Evolutionary conservation across 2,888 invertebrate genomes (phyloP).

Genomic region (Punctoribates punctum): DNA sequence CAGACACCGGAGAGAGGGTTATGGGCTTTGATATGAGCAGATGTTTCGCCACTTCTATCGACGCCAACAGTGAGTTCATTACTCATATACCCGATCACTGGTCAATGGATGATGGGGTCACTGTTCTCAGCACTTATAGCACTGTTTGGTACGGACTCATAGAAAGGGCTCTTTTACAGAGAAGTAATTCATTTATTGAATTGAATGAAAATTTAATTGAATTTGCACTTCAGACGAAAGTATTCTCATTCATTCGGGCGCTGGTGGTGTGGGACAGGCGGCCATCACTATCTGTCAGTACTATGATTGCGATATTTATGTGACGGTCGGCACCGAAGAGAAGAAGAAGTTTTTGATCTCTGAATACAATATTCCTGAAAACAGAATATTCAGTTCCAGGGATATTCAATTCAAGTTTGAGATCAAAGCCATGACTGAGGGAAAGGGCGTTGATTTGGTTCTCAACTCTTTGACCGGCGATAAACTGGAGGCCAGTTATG

Average conservation of each 20-base stretch:
- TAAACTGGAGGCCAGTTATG: slow-evolving; percentile 79
- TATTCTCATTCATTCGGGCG: slow-evolving; percentile 87
- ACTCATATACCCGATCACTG: slow-evolving; percentile 70
- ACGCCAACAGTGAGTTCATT: slow-evolving; percentile 61
- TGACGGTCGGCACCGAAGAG: slow-evolving; percentile 74
- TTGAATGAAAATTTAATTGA: slow-evolving; percentile 71
- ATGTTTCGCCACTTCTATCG: slow-evolving; percentile 80
- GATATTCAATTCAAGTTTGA: too few relatives aligned
- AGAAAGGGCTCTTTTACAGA: slow-evolving; percentile 75
- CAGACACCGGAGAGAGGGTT: slow-evolving; percentile 68
- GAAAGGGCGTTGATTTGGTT: slow-evolving; percentile 76
- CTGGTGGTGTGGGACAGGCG: slow-evolving; percentile 92
- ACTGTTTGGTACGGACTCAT: slow-evolving; percentile 81
- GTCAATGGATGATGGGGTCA: slow-evolving; percentile 84
- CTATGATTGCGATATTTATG: slow-evolving; percentile 80
- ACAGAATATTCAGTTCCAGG: too few relatives aligned
- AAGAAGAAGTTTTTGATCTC: slow-evolving; percentile 59
- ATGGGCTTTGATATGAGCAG: slow-evolving; percentile 91
- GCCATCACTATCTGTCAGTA: slow-evolving; percentile 88
- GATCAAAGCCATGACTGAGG: background rate
- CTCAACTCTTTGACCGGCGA: slow-evolving; percentile 95
- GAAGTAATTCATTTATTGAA: slow-evolving; percentile 47
- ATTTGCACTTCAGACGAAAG: slow-evolving; percentile 71
- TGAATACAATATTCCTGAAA: too few relatives aligned
- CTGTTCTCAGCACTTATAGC: slow-evolving; percentile 86